Percentiles rank a stretch among this genome's conserved stretches.
Conservation (phyloP, 2,113 vertebrate species). For the Jacana jacana region DNA sequence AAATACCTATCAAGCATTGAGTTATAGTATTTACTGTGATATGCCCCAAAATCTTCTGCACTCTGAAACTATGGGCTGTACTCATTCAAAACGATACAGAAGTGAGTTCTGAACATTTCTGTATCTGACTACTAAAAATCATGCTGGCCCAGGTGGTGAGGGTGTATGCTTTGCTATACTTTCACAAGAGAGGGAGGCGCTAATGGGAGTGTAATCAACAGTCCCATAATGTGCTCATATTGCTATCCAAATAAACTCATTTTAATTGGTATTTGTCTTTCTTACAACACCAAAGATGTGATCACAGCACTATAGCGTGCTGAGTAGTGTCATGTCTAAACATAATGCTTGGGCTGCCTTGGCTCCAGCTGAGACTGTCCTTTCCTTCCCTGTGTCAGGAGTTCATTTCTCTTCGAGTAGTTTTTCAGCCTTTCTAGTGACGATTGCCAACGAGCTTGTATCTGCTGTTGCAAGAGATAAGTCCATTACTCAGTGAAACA, state of each 20-base stretch:
- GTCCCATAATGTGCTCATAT: not conserved
- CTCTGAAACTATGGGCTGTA: not conserved
- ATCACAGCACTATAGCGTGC: not conserved
- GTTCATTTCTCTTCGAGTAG: not conserved
- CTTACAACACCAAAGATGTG: not conserved
- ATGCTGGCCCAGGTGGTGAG: not conserved
- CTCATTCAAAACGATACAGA: not conserved
- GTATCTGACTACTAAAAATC: not conserved
- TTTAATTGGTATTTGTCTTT: not conserved
- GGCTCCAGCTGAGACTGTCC: not conserved
- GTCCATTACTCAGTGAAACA: not conserved
- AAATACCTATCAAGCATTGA: not conserved
- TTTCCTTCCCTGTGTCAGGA: not conserved
- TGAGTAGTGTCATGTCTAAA: not conserved
- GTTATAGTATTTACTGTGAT: not conserved
- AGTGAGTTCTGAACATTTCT: not conserved
- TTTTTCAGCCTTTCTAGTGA: not conserved
- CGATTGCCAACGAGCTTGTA: not conserved
- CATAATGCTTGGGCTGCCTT: not conserved
- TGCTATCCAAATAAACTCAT: not conserved
- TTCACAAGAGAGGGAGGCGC: not conserved
- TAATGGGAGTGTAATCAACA: not conserved
- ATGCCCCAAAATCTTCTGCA: not conserved
- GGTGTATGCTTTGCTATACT: not conserved
- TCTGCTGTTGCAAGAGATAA: not conserved